phyloP scores from a whole-genome alignment of 2,888 invertebrate species.

The Nineta flava region DNA sequence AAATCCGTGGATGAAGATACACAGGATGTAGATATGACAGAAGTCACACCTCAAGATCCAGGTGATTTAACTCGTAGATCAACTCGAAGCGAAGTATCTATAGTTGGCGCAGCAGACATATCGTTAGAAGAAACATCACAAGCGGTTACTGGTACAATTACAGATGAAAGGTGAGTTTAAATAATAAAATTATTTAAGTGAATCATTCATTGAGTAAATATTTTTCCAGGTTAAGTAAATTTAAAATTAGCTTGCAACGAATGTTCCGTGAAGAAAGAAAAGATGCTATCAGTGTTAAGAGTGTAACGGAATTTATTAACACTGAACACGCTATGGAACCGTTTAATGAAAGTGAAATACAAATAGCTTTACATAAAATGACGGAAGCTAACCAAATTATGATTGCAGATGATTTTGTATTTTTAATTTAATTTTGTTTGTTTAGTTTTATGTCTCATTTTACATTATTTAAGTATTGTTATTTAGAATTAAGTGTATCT shows the following conservation, averaged over 20 bases:
- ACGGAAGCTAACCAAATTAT: constrained; percentile 83
- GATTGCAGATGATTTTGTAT: constrained; percentile 71
- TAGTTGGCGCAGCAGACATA: constrained; percentile 6
- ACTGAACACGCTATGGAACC: constrained; percentile 37
- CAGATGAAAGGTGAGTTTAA: constrained; percentile 22
- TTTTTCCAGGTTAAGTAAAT: constrained; percentile 37
- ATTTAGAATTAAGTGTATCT: no score
- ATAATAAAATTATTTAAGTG: not conserved
- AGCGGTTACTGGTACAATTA: constrained; percentile 20
- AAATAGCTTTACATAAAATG: constrained; percentile 68
- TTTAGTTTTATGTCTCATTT: not conserved
- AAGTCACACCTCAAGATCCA: constrained; percentile 20
- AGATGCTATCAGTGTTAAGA: constrained; percentile 52
- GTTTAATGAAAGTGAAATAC: constrained; percentile 53
- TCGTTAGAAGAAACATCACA: constrained; percentile 13
- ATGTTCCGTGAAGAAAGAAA: constrained; percentile 63
- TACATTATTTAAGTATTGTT: not conserved
- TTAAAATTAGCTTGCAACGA: constrained; percentile 57
- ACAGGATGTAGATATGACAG: constrained; percentile 20
- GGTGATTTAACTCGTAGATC: constrained; percentile 25
- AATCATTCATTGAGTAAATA: not conserved
- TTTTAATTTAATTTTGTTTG: constrained; percentile 50
- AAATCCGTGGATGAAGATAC: not conserved
- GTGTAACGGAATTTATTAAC: constrained; percentile 49
- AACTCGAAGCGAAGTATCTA: constrained; percentile 5